These are phyloP conservation scores for Pycnomerus fuliginosus DNA, from an alignment of 2,888 invertebrate genomes.

Conservation along the genomic window DNA sequence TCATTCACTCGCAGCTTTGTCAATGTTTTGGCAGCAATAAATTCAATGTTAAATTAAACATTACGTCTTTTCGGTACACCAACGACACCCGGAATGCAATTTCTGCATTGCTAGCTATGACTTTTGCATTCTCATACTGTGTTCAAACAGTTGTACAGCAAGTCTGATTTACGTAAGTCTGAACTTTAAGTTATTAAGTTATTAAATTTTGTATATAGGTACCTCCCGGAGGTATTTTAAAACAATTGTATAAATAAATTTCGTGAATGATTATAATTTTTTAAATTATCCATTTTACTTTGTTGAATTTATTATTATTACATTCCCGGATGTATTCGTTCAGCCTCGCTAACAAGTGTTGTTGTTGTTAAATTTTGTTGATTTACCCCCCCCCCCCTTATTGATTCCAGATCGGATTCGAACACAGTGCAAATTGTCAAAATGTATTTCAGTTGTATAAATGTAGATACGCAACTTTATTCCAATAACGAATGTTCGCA, in stretches of 20 bases:
- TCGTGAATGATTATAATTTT: slow-evolving; percentile 28
- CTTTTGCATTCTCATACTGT: slow-evolving; percentile 27
- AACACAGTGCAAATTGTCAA: slow-evolving; percentile 13
- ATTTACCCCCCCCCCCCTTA: no score
- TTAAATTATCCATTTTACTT: slow-evolving; percentile 37
- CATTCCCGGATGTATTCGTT: slow-evolving; percentile 49
- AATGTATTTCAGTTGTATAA: slow-evolving; percentile 42
- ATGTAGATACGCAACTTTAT: slow-evolving; percentile 49
- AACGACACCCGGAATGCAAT: slow-evolving; percentile 23
- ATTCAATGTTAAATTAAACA: neutral
- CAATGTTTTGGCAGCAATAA: slow-evolving; percentile 41
- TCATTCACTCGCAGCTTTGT: slow-evolving; percentile 33
- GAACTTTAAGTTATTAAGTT: slow-evolving; percentile 49
- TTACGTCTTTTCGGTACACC: no score
- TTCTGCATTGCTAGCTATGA: slow-evolving; percentile 35
- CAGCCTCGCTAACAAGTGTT: slow-evolving; percentile 45
- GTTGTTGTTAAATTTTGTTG: slow-evolving; percentile 43
- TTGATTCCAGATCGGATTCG: no score
- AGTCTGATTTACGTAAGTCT: slow-evolving; percentile 52
- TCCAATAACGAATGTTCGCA: slow-evolving; percentile 44
- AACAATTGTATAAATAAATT: slow-evolving; percentile 31
- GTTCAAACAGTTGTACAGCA: slow-evolving; percentile 41
- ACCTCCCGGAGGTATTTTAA: slow-evolving; percentile 44
- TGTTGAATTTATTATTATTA: slow-evolving; percentile 40
- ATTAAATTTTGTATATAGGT: slow-evolving; percentile 45